phyloP scores from a whole-genome alignment of 2,888 invertebrate species.

The Drosophila setosimentum region DNA sequence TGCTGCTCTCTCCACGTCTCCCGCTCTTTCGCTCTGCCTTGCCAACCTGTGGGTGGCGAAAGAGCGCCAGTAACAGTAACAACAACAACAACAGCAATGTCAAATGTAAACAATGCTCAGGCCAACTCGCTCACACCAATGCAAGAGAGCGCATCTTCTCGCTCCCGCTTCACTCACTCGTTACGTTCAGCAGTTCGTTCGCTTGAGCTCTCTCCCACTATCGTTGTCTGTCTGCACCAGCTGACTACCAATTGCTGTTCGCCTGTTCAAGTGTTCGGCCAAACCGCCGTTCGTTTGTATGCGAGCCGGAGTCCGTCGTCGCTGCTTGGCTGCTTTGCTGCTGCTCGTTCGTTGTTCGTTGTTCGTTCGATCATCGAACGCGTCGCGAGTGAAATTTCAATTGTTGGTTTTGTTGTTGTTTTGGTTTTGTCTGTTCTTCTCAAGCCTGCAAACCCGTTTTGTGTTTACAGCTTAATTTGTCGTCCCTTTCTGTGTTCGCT shows the following conservation, averaged over 20 bases:
- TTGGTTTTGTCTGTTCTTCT: constrained; percentile 20
- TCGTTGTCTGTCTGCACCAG: constrained; percentile 41
- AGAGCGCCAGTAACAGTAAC: constrained; percentile 13
- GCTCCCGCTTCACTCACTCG: constrained; percentile 43
- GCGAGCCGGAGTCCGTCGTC: constrained; percentile 40
- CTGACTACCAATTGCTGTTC: constrained; percentile 52
- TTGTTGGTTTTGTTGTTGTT: constrained; percentile 33
- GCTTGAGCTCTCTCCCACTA: constrained; percentile 16
- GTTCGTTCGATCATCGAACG: constrained; percentile 76
- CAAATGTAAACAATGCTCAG: constrained; percentile 68
- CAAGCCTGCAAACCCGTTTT: constrained; percentile 64
- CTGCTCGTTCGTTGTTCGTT: constrained; percentile 15
- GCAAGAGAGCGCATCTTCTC: constrained; percentile 4
- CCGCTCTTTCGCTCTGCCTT: constrained; percentile 12
- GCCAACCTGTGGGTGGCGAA: constrained; percentile 52
- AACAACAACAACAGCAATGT: constrained; percentile 50
- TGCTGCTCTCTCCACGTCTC: constrained; percentile 9
- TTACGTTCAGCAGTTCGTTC: constrained; percentile 33
- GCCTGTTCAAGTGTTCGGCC: constrained; percentile 78
- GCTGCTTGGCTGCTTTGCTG: background rate
- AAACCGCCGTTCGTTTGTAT: constrained; percentile 80
- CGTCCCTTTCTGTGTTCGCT: constrained; percentile 28
- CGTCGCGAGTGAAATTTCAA: constrained; percentile 39
- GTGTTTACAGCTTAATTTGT: constrained; percentile 78
- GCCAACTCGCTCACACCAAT: constrained; percentile 35